Evolutionary conservation across 2,797 vertebrate species (phyloP).

Genomic region (Pteronotus mesoamericanus): DNA sequence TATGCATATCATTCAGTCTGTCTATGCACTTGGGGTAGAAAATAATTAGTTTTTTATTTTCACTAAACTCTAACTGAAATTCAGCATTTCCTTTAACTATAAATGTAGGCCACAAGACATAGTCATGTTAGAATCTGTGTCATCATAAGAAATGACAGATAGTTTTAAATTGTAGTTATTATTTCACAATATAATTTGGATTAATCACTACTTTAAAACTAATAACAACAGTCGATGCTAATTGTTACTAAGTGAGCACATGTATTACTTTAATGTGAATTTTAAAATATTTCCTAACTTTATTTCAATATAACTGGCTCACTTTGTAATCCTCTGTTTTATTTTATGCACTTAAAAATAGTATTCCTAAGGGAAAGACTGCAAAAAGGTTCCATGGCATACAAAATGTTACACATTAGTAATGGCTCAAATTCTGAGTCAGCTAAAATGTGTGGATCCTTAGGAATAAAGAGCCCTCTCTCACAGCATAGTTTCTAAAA

Average conservation of each 20-base stretch:
- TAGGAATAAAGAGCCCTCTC: neutral
- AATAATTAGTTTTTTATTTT: neutral
- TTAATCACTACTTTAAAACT: neutral
- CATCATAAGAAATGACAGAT: neutral
- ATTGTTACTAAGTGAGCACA: neutral
- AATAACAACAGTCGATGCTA: neutral
- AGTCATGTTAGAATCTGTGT: neutral
- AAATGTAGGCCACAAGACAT: neutral
- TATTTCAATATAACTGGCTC: neutral
- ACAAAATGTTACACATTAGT: neutral
- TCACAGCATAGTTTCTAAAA: neutral
- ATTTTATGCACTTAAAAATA: neutral
- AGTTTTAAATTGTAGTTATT: neutral
- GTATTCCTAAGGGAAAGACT: neutral
- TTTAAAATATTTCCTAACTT: neutral
- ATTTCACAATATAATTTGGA: neutral
- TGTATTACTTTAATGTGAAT: neutral
- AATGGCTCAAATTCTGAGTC: neutral
- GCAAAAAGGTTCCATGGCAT: neutral
- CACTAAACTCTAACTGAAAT: no score
- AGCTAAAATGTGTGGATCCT: neutral
- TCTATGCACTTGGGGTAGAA: neutral
- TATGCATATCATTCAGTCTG: neutral
- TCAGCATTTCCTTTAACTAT: neutral
- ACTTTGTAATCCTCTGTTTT: neutral